Evolutionary conservation across 1,140 invertebrate genomes (phyloP), one percentile per base, ranked within the genome.

Genomic region (Pentalonia nigronervosa): DNA sequence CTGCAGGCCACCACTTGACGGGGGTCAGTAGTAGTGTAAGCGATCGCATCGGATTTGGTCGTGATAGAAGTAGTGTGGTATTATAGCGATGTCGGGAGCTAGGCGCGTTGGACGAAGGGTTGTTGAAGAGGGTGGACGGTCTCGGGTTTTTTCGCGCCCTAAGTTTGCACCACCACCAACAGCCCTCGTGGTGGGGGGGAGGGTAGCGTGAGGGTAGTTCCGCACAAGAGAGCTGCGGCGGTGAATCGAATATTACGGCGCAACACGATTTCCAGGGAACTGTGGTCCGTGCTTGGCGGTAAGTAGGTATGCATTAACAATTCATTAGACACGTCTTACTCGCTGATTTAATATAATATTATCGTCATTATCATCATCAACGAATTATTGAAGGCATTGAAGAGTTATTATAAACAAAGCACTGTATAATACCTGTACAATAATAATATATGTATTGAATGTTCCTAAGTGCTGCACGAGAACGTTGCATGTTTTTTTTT

Each of bases 371-470:
- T 41, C 41, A 60, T 60, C 56, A 60, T 60, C 81, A 36, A 36
- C 20, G 34, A 41, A 41, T 84, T 84, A 23, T 36, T 84, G 83
- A 45, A 36, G 83, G 83, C 83, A 84, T 84, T 84, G 83, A 84
- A 84, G 83, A 84, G 83, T 84, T 41, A 41, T 45, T 41, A n/a
- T n/a, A 84, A 41, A 84, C 83, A 84, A 84, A 84, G 83, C 83
- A 41, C 83, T 84, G 25, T 76, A n/a, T 34, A 34, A n/a, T 76
- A 17, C 30, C 50, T 53, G 23, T 53, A 53, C 21, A 53, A 53
- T 23, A 53, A 53, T 53, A n/a, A 7, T 76, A n/a, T 76, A 76
- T 76, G n/a, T 76, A 76, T 84, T 41, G 21, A 84, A 41, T 41
- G 21, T 84, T 84, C 83, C 36, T 41, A 84, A 84, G 83, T 41